These are phyloP conservation scores for Tenthredo scrophulariae DNA, from an alignment of 2,888 invertebrate species.

Conservation along the genomic window DNA sequence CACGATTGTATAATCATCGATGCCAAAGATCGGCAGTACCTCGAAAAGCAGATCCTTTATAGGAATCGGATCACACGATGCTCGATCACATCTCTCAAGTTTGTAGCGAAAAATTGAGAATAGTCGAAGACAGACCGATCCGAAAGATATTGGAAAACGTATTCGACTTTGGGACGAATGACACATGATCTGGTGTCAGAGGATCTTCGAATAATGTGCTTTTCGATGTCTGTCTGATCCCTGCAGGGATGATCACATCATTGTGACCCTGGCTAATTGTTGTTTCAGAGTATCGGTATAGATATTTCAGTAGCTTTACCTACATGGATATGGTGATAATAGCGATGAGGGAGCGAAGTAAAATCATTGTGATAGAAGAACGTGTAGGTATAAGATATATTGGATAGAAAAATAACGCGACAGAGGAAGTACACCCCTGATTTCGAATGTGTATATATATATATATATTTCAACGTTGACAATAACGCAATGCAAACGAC, in stretches of 20 bases:
- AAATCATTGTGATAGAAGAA: background rate
- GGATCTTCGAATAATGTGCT: background rate
- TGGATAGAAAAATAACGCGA: background rate
- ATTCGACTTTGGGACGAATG: background rate
- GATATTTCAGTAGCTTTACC: background rate
- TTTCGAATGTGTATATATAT: background rate
- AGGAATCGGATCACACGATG: background rate
- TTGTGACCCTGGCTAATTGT: background rate
- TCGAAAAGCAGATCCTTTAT: background rate
- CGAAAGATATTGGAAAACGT: too few species aligned
- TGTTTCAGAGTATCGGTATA: background rate
- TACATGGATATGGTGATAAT: too few species aligned
- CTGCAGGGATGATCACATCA: background rate
- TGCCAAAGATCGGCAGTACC: background rate
- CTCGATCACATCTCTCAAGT: background rate
- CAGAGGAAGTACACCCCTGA: background rate
- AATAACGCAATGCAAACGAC: conserved; percentile 47
- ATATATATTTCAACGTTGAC: conserved; percentile 7
- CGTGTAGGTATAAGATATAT: background rate
- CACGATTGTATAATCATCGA: background rate
- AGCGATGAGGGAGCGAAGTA: background rate
- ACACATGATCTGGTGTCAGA: background rate
- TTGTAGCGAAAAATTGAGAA: too few species aligned
- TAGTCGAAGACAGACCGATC: too few species aligned
- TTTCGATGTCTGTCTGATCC: background rate